These are phyloP conservation scores for Mus caroli DNA, from an alignment of 2,797 vertebrate genomes.

Conservation along the genomic window DNA sequence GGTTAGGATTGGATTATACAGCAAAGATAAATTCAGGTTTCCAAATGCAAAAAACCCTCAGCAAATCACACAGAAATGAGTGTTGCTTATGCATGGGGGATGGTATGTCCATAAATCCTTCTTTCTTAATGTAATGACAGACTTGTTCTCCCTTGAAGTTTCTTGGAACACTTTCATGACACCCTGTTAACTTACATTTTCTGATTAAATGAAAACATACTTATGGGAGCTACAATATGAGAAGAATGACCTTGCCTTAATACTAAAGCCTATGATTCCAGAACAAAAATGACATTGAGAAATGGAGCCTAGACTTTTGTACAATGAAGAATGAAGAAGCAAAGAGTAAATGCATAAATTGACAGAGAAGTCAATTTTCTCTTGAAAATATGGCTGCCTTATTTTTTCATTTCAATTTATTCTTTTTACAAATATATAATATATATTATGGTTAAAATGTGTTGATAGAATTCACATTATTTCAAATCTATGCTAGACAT, in stretches of 20 bases:
- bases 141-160: not conserved
- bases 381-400: not conserved
- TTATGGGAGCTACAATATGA: not conserved
- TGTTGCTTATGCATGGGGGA: not conserved
- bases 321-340: not conserved
- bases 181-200: not conserved
- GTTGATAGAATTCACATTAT: not conserved
- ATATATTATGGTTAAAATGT: not conserved
- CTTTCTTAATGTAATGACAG: conserved; percentile 23
- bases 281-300: not conserved
- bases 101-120: not conserved
- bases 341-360: not conserved
- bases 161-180: not conserved
- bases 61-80: conserved; percentile 29
- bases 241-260: conserved; percentile 4
- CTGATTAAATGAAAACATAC: conserved; percentile 15
- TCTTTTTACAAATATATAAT: conserved; percentile 3
- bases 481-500: not conserved
- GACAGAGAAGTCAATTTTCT: not conserved
- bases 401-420: not conserved
- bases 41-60: conserved; percentile 19
- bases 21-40: conserved; percentile 56
- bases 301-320: not conserved
- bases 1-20: conserved; percentile 49
- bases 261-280: not conserved